A percentile compares a stretch with the other conserved stretches of the same genome.
phyloP scores from a whole-genome alignment of 2,797 vertebrate genomes.

The Antrozous pallidus region DNA sequence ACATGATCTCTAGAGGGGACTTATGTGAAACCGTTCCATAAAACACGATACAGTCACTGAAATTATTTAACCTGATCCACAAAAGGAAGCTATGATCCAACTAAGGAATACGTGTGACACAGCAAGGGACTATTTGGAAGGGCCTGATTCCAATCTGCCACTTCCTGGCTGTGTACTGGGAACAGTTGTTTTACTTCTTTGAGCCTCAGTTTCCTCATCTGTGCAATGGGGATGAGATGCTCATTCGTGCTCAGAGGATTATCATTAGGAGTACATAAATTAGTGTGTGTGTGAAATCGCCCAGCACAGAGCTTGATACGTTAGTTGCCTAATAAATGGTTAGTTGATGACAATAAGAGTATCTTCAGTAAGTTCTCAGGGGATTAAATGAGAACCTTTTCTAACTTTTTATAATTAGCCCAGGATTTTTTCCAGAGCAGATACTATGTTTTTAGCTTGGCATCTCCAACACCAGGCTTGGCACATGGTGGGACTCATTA shows the following conservation, averaged over 20 bases:
- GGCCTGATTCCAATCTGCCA: not conserved
- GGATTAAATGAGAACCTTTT: not conserved
- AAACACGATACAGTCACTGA: not conserved
- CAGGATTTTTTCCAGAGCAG: not conserved
- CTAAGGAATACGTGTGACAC: not conserved
- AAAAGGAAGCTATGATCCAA: not conserved
- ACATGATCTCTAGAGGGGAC: not conserved
- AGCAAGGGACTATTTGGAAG: not conserved
- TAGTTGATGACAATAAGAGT: not conserved
- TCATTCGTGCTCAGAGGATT: not conserved
- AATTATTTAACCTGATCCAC: not conserved
- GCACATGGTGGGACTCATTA: not conserved
- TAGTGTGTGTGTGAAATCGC: not conserved
- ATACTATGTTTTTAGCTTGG: not conserved
- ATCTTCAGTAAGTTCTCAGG: not conserved
- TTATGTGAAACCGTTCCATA: not conserved
- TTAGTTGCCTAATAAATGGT: not conserved
- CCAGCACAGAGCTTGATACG: not conserved
- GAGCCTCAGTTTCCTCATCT: not conserved
- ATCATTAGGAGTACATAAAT: not conserved
- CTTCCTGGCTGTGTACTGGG: not conserved
- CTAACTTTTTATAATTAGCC: not conserved
- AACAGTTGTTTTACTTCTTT: not conserved
- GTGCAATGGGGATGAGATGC: not conserved
- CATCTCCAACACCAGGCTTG: not conserved